These are phyloP conservation scores for Oryzias dopingdopingensis DNA, from an alignment of 2,797 vertebrate species.

Conservation along the genomic window DNA sequence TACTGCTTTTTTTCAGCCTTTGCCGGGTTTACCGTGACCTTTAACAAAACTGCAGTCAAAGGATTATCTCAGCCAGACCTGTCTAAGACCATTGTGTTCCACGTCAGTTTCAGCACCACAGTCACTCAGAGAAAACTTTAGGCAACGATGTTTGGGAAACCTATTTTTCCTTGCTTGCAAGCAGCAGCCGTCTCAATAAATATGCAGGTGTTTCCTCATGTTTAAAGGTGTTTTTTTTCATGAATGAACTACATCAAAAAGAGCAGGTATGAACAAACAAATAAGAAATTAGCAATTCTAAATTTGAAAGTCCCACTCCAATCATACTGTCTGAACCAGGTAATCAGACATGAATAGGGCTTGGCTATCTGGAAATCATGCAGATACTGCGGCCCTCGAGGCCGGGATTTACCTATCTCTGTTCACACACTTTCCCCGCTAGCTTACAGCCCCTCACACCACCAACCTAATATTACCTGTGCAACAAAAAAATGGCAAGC, in stretches of 20 bases:
- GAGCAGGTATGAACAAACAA: conserved; percentile 15
- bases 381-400: too few species aligned
- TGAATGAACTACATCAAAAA: conserved; percentile 34
- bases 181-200: conserved; percentile 4
- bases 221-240: conserved; percentile 57
- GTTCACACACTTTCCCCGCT: too few species aligned
- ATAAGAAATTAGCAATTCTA: background rate
- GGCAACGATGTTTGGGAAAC: conserved; percentile 5
- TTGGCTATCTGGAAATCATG: too few species aligned
- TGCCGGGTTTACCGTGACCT: conserved; percentile 50
- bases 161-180: conserved; percentile 4
- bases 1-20: conserved; percentile 35
- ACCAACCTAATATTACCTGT: too few species aligned
- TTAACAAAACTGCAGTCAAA: conserved; percentile 42
- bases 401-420: too few species aligned
- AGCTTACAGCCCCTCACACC: too few species aligned
- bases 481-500: too few species aligned
- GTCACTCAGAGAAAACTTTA: conserved; percentile 4
- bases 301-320: too few species aligned
- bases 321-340: too few species aligned
- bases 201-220: conserved; percentile 6
- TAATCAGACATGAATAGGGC: too few species aligned
- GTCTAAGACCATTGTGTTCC: conserved; percentile 23
- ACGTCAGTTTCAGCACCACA: conserved; percentile 23
- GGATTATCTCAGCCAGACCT: conserved; percentile 34